A percentile compares a stretch with the other conserved stretches of the same genome.
Evolutionary conservation across 2,113 vertebrate species (phyloP).

Genomic region (Hippocampus mohnikei): DNA sequence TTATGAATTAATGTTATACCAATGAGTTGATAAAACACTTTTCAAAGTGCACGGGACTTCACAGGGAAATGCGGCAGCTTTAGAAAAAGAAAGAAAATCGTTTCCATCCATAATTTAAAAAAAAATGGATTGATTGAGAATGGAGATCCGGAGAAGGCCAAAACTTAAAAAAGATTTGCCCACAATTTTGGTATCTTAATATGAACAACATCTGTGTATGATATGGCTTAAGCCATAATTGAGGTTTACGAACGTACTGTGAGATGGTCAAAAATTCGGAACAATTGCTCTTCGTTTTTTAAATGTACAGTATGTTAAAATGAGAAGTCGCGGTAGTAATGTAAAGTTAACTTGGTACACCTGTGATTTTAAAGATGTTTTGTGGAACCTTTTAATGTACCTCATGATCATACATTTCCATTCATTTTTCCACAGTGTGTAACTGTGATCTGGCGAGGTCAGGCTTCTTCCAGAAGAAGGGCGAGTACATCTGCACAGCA

Average conservation of each 20-base stretch:
- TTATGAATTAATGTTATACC: not conserved
- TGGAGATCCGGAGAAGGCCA: not conserved
- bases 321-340: not conserved
- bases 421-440: conserved; percentile 78
- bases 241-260: not conserved
- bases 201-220: not conserved
- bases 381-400: not conserved
- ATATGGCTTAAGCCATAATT: not conserved
- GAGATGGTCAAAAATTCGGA: not conserved
- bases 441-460: conserved; percentile 94
- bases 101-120: not conserved
- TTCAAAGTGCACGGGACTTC: not conserved
- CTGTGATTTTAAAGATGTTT: not conserved
- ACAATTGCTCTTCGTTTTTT: not conserved
- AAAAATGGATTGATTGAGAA: too few species aligned
- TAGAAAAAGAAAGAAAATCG: not conserved
- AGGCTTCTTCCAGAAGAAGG: conserved; percentile 98
- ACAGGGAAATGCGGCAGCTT: not conserved
- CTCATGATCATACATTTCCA: not conserved
- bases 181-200: not conserved
- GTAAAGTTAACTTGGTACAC: not conserved
- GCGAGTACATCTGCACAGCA: conserved; percentile 96
- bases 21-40: not conserved
- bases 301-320: not conserved
- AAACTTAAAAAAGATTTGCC: not conserved